Conservation (phyloP, 1,140 invertebrate genomes). For the Aphis craccivora region DNA sequence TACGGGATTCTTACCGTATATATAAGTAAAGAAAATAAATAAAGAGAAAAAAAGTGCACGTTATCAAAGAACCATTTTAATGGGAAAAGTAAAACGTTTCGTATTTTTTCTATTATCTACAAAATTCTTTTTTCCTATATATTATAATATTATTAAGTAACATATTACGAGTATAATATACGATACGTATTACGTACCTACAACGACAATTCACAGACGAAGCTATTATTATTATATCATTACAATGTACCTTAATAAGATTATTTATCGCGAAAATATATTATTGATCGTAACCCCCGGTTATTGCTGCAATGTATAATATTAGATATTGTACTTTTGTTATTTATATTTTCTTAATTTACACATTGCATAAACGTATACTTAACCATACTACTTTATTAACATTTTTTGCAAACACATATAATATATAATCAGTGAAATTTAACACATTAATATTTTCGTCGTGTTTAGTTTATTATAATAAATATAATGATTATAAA, state of each 20-base stretch:
- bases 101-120: slow-evolving; percentile 11
- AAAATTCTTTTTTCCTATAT: background rate
- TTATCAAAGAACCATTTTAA: background rate
- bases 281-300: too few relatives aligned
- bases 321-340: too few relatives aligned
- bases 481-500: background rate
- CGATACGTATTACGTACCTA: too few relatives aligned
- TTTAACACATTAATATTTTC: background rate
- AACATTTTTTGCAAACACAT: too few relatives aligned
- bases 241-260: too few relatives aligned
- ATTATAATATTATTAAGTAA: background rate
- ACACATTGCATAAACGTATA: too few relatives aligned
- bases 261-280: too few relatives aligned
- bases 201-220: too few relatives aligned
- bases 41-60: background rate
- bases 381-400: too few relatives aligned
- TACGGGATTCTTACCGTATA: background rate
- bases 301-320: too few relatives aligned
- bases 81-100: background rate
- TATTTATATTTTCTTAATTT: too few relatives aligned
- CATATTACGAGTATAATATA: background rate
- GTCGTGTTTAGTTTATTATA: background rate
- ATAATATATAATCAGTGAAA: background rate
- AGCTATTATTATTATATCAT: too few relatives aligned
- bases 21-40: background rate